Percentiles rank a stretch among this genome's conserved stretches.
Conservation (phyloP, 2,888 invertebrate genomes). For the Lasius fuliginosus region DNA sequence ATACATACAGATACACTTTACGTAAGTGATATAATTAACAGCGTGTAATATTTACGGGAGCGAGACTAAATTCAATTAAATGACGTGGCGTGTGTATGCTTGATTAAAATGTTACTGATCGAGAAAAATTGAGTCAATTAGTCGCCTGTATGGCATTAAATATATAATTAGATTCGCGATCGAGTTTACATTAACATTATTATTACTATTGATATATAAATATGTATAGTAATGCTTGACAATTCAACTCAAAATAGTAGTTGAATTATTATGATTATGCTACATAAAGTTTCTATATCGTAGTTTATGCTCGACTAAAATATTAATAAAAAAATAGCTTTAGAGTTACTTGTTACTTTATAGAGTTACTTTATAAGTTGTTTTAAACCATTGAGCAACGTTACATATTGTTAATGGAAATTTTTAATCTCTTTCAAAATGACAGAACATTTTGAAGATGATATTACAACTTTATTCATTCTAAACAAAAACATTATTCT, state of each 20-base stretch:
- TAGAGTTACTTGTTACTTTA: background rate
- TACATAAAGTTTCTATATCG: background rate
- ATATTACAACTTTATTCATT: background rate
- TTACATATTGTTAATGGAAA: background rate
- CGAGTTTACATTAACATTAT: background rate
- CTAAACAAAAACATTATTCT: background rate
- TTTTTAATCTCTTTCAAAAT: background rate
- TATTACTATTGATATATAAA: background rate
- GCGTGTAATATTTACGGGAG: background rate
- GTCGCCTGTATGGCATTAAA: background rate
- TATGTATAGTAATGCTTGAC: background rate
- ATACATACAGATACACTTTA: background rate
- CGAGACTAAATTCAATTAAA: constrained; percentile 8
- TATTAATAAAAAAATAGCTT: background rate
- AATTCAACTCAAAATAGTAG: background rate
- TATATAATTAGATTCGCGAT: background rate
- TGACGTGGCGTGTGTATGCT: background rate
- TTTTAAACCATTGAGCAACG: background rate
- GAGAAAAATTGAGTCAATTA: background rate
- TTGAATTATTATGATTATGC: background rate
- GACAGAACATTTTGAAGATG: background rate
- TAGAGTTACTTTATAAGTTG: too few relatives aligned
- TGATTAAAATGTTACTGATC: constrained; percentile 4
- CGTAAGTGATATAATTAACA: constrained; percentile 13
- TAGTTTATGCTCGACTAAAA: background rate